Evolutionary conservation across 2,888 invertebrate genomes (phyloP).

Genomic region (Mantis religiosa): DNA sequence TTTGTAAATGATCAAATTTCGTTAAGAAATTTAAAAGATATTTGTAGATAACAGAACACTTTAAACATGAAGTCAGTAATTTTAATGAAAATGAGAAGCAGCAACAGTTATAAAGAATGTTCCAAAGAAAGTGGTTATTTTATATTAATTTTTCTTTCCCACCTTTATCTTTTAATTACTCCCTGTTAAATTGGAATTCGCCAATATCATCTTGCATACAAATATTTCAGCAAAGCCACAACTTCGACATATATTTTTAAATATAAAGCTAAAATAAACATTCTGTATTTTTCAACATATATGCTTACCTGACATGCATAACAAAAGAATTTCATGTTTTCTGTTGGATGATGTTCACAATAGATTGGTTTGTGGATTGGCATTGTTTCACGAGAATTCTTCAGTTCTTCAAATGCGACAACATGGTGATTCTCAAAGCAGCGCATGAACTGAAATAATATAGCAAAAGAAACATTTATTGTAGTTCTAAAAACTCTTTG

Average conservation of each 20-base stretch:
- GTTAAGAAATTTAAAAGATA: no score
- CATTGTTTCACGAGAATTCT: conserved; percentile 69
- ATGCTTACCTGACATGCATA: conserved; percentile 64
- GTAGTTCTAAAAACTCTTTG: background rate
- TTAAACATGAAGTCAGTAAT: no score
- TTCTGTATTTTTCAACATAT: background rate
- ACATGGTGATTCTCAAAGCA: conserved; percentile 95
- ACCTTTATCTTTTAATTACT: no score
- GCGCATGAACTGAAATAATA: conserved; percentile 68
- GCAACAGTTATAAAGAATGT: no score
- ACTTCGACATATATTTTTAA: background rate
- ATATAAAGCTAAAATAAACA: no score
- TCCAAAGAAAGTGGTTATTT: no score
- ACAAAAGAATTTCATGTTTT: conserved; percentile 85
- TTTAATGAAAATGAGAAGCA: no score
- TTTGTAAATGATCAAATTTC: no score
- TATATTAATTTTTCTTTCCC: no score
- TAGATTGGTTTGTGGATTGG: conserved; percentile 86
- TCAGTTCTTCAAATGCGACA: conserved; percentile 81
- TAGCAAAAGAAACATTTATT: background rate
- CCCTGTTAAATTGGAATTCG: no score
- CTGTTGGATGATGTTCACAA: conserved; percentile 75
- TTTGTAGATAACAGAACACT: no score
- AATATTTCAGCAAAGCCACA: background rate
- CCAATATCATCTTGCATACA: no score